A percentile compares a stretch with the other conserved stretches of the same genome.
Conservation (phyloP, 2,113 vertebrate genomes). For the Phrynosoma platyrhinos region DNA sequence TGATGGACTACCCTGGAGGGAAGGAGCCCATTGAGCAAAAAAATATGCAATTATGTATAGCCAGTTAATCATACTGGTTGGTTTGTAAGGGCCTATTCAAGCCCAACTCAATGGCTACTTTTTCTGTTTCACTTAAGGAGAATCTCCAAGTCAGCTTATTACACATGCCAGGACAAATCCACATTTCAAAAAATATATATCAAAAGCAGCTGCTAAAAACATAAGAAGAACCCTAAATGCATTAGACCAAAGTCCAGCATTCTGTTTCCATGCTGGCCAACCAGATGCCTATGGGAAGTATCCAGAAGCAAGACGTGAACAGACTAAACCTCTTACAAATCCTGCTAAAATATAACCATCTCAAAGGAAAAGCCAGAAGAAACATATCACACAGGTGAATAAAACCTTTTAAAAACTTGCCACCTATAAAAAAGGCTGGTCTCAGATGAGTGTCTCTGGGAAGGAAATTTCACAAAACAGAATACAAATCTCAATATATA, state of each 20-base stretch:
- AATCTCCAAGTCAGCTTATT: neutral
- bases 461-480: neutral
- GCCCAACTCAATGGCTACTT: neutral
- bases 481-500: neutral
- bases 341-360: neutral
- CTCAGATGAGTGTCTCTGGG: neutral
- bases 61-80: neutral
- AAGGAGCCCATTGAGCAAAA: no score
- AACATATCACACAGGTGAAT: neutral
- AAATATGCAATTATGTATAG: no score
- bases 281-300: no score
- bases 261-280: no score
- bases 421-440: neutral
- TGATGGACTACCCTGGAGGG: no score
- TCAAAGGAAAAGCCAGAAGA: neutral
- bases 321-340: neutral
- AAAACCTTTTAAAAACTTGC: neutral
- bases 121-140: neutral
- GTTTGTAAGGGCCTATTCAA: neutral
- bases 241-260: no score
- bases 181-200: neutral
- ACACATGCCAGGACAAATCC: neutral
- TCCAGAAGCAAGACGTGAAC: neutral
- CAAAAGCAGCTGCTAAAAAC: neutral
- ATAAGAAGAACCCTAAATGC: no score